These are phyloP conservation scores for Heliothis peltigera DNA, from an alignment of 2,888 invertebrate species.

Conservation along the genomic window DNA sequence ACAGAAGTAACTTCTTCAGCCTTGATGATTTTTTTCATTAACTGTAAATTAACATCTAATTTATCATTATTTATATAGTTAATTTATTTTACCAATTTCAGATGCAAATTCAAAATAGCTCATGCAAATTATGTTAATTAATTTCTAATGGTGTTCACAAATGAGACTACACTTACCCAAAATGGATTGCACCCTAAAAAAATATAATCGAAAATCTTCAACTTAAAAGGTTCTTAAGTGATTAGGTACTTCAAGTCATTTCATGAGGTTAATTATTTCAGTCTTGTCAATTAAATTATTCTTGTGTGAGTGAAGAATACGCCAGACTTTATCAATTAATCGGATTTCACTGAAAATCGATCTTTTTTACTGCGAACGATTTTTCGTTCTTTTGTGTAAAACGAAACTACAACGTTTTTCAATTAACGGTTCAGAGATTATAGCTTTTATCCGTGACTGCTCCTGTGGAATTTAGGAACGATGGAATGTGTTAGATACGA, in stretches of 20 bases:
- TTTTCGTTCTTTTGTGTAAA: neutral
- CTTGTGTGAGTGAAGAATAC: neutral
- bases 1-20: no score
- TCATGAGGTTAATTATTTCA: neutral
- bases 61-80: no score
- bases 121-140: no score
- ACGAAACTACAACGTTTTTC: conserved; percentile 10
- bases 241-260: neutral
- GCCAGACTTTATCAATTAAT: neutral
- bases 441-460: neutral
- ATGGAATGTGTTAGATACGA: neutral
- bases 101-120: no score
- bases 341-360: neutral
- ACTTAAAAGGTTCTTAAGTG: neutral
- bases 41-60: no score
- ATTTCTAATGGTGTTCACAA: no score
- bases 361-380: neutral
- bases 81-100: no score
- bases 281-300: neutral
- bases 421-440: conserved; percentile 3
- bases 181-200: neutral
- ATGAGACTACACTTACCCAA: no score
- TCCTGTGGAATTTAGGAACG: neutral
- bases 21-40: no score
- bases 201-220: neutral